Conservation (phyloP, 2,797 vertebrate species). For the Eptatretus atami region DNA sequence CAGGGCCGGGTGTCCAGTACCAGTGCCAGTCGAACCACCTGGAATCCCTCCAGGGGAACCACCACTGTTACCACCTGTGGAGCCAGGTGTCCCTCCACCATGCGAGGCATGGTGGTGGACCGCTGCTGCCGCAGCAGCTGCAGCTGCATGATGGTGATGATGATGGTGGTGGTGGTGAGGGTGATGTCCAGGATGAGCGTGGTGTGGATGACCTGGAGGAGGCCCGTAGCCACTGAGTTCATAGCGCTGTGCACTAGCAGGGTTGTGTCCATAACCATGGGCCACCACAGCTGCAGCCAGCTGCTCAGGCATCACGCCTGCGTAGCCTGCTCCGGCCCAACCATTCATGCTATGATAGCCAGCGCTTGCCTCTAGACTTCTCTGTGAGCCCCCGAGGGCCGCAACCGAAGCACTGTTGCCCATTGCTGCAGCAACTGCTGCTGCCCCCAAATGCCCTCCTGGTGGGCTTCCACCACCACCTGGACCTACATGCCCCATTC, state of each 20-base stretch:
- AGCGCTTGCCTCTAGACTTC: too few relatives aligned
- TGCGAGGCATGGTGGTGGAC: background rate
- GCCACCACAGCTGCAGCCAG: background rate
- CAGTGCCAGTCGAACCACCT: background rate
- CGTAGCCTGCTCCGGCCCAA: background rate
- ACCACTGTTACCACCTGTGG: too few relatives aligned
- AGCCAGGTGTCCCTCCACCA: too few relatives aligned
- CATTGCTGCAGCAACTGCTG: background rate
- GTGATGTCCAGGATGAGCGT: background rate
- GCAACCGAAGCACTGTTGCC: background rate
- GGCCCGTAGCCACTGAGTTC: background rate
- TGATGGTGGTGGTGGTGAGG: conserved; percentile 2
- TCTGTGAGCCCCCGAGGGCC: background rate
- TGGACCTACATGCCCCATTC: background rate
- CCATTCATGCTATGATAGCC: background rate
- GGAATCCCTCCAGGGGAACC: too few relatives aligned
- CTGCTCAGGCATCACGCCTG: background rate
- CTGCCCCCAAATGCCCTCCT: background rate
- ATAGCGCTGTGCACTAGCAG: background rate
- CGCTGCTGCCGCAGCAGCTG: background rate
- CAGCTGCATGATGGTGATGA: background rate
- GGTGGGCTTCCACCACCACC: background rate
- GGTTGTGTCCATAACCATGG: background rate
- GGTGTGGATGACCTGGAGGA: background rate
- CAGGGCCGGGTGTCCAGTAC: background rate